phyloP scores from a whole-genome alignment of 2,888 invertebrate species.

The Dendrolimus pini region DNA sequence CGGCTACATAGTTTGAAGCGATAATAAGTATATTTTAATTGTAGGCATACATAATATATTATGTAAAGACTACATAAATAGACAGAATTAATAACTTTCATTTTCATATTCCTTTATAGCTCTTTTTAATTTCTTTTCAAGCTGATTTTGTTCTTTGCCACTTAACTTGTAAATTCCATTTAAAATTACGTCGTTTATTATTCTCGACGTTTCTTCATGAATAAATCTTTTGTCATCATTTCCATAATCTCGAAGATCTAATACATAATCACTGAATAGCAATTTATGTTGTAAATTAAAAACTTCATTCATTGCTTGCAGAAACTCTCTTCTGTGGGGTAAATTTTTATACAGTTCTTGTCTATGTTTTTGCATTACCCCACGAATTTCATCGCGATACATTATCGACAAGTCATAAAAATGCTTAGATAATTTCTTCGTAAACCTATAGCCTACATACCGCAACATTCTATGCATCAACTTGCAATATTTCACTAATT shows the following conservation, averaged over 20 bases:
- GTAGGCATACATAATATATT: no score
- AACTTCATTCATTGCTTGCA: constrained; percentile 35
- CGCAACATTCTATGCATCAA: constrained; percentile 25
- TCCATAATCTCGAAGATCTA: constrained; percentile 21
- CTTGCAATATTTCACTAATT: constrained; percentile 28
- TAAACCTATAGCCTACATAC: constrained; percentile 21
- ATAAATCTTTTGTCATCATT: constrained; percentile 16
- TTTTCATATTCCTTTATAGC: constrained; percentile 33
- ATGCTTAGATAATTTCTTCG: constrained; percentile 27
- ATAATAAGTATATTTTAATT: no score
- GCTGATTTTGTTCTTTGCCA: constrained; percentile 14
- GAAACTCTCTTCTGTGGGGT: constrained; percentile 24
- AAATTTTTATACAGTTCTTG: constrained; percentile 19
- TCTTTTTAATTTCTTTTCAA: constrained; percentile 24
- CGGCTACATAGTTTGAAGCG: no score
- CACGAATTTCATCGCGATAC: constrained; percentile 26
- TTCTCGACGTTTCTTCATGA: constrained; percentile 17
- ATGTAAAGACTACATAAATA: no score
- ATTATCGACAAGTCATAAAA: constrained; percentile 25
- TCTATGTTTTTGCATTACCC: constrained; percentile 23
- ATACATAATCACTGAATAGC: constrained; percentile 39
- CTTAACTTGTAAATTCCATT: constrained; percentile 15
- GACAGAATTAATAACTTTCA: no score
- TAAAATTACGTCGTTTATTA: constrained; percentile 23
- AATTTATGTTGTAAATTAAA: constrained; percentile 33